Base-by-base conservation (phyloP, 2,797 vertebrate species). In the Scleropages formosus region DNA sequence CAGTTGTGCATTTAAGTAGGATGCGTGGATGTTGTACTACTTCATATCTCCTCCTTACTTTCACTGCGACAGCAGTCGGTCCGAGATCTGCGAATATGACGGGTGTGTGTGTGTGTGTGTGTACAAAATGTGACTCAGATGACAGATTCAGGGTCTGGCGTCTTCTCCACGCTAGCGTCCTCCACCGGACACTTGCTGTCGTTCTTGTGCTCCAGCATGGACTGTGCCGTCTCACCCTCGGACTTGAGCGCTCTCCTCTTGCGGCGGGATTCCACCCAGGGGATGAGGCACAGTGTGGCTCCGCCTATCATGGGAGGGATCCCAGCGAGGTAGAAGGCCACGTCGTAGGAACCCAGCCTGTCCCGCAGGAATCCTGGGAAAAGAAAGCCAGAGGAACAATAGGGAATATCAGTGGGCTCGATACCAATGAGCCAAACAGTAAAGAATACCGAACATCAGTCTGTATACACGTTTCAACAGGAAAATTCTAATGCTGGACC, bases 271-370 rank as follows among this genome's bases (percentile, higher is more conserved):
- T 96, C 95, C 77, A 96, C 90, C 96, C 96, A 98, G 0, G 97
- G 97, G 62, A 99, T 95, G 64, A 93, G 83, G 63, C 95, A 98
- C 13, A 99, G 86, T 72, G 98, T 72, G 0, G 88, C 83, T n/a
- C 96, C 96, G 0, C 97, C 97, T 0, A 99, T 66, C 53, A 99
- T 85, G 0, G 97, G 97, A 0, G 97, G 97, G 73, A 98, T 88
- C 0, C 97, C 97, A 0, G 97, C 96, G 80, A 99, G 89, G 88
- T 97, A 98, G 87, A 99, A 98, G 0, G 97, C 95, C 77, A 93
- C 80, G 0, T 98, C 80, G 0, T 99, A 99, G 83, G 75, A 91
- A 1, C 89, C 90, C 1, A 96, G 90, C 2, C 88, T 84, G 84
- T 98, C 97, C 26, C 85, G 90, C 72, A 99, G 90, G 79, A 93